Base-by-base conservation (phyloP, 2,797 vertebrate genomes). In the Glyptemys insculpta region DNA sequence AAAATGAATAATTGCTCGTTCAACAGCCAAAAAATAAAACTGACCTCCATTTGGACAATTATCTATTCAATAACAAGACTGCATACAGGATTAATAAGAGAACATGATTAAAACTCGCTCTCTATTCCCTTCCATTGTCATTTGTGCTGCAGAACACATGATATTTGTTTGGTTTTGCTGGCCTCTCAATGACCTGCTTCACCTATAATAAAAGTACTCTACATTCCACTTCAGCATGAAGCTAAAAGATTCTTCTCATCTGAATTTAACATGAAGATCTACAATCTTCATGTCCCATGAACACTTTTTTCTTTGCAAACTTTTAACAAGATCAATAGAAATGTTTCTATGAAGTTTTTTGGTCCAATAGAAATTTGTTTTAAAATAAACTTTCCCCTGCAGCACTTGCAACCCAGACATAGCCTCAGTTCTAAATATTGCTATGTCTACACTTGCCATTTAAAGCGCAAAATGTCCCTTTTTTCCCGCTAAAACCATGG, bases 91-190 rank as follows among this genome's bases (percentile, higher is more conserved):
- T 94, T 65, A 62, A 57, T 29, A 93, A 92, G 79, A 91, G 79
- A 74, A 79, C 62, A 79, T 94, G 95, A 97, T 97, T 93, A 97
- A 97, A 96, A 95, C 81, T 93, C 79, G 62, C 93, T 94, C 74
- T 83, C 82, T 85, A 83, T 72, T 94, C 94, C 91, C 89, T 84
- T 93, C 44, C 47, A 29, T 18, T 87, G 91, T 94, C 94, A 91
- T 94, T 94, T 93, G 93, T 88, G 89, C 16, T 86, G 89, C 16
- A 88, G 85, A 97, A 96, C 96, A 96, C 96, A 95, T 94, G 96
- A 89, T 91, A 94, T 31, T 93, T 94, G 97, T 96, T 97, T 97
- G 96, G 93, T 93, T 94, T 93, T 81, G 89, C 79, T 95, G 95
- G 89, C 89, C 94, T 93, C 87, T 87, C 90, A 83, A 79, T 94